Conservation (phyloP, 2,888 invertebrate species). For the Apeira syringaria region DNA sequence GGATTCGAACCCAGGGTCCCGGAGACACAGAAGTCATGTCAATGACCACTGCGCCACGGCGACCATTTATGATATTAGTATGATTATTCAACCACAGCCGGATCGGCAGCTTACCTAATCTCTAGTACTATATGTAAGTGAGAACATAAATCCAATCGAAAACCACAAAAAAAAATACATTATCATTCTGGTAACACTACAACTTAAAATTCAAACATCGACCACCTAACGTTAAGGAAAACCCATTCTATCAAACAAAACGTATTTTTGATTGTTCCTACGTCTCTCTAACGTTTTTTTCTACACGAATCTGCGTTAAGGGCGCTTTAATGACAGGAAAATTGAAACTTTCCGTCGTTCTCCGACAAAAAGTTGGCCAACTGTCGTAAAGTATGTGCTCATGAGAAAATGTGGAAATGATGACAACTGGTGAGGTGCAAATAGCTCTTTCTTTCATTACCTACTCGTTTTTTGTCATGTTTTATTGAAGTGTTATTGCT, state of each 20-base stretch:
- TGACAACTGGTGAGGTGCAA: constrained; percentile 39
- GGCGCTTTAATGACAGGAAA: constrained; percentile 77
- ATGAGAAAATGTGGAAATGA: constrained; percentile 59
- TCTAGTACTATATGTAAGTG: no score
- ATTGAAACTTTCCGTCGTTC: constrained; percentile 65
- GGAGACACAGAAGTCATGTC: no score
- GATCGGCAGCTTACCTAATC: no score
- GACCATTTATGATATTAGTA: no score
- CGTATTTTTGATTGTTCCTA: constrained; percentile 64
- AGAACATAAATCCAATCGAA: no score
- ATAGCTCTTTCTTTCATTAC: background rate
- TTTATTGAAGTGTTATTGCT: no score
- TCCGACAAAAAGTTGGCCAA: constrained; percentile 58
- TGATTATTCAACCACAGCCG: no score
- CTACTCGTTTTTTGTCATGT: no score
- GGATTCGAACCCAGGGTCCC: no score
- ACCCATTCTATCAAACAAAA: constrained; percentile 53
- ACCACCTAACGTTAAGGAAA: constrained; percentile 18
- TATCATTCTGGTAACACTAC: background rate
- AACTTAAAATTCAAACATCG: constrained; percentile 5
- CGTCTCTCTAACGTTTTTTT: constrained; percentile 43
- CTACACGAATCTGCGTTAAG: constrained; percentile 52
- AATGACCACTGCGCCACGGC: no score
- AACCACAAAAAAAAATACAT: background rate
- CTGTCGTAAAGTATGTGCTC: constrained; percentile 60